phyloP scores from a whole-genome alignment of 2,797 vertebrate species.

The Phataginus tricuspis region DNA sequence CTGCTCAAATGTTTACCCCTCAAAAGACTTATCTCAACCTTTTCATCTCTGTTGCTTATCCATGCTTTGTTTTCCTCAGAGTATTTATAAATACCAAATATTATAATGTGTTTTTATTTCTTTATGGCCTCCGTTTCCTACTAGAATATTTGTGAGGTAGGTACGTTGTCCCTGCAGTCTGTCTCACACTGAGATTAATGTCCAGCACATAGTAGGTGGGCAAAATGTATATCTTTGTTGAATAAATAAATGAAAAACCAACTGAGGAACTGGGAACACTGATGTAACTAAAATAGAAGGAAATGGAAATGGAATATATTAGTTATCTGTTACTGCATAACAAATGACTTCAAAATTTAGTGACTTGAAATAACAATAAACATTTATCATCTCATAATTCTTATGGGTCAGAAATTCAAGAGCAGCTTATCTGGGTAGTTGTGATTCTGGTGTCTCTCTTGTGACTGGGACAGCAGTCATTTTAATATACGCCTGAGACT shows the following conservation, averaged over 20 bases:
- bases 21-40: neutral
- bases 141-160: neutral
- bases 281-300: neutral
- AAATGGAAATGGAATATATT: neutral
- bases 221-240: neutral
- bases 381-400: neutral
- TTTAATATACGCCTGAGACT: neutral
- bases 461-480: neutral
- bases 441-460: neutral
- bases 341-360: neutral
- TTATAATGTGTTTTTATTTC: neutral
- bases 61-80: neutral
- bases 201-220: neutral
- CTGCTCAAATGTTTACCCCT: neutral
- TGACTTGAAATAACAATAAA: neutral
- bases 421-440: neutral
- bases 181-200: neutral
- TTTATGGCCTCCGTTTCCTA: neutral
- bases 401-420: neutral
- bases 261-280: neutral
- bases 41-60: neutral
- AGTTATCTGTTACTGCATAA: neutral
- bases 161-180: neutral
- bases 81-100: neutral
- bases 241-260: neutral